Conservation (phyloP, 2,113 vertebrate genomes). For the Ptychochromis oligacanthus region DNA sequence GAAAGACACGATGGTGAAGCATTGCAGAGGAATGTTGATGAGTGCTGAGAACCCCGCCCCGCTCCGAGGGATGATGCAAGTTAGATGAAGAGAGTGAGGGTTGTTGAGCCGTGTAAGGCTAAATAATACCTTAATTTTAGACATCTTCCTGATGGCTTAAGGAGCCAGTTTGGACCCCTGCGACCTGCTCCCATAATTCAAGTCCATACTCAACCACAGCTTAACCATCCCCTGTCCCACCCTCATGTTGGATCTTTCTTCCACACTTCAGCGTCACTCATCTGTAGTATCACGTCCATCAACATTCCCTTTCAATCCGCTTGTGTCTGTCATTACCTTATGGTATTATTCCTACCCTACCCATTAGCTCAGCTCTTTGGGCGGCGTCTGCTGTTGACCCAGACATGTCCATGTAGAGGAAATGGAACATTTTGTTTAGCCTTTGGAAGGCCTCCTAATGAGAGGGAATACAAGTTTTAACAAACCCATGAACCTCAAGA, state of each 20-base stretch:
- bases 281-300: conserved; percentile 60
- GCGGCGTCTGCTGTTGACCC: conserved; percentile 16
- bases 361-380: conserved; percentile 46
- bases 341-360: conserved; percentile 50
- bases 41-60: conserved; percentile 5
- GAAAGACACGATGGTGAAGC: conserved; percentile 30
- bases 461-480: conserved; percentile 22
- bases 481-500: conserved; percentile 30
- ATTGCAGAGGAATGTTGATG: conserved; percentile 44
- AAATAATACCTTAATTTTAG: conserved; percentile 7
- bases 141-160: conserved; percentile 19
- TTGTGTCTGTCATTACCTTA: conserved; percentile 70
- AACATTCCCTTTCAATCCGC: conserved; percentile 63
- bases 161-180: not conserved
- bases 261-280: conserved; percentile 34
- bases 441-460: conserved; percentile 24
- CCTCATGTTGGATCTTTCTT: conserved; percentile 12
- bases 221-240: not conserved
- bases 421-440: conserved; percentile 31
- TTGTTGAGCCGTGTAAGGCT: not conserved
- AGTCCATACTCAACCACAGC: conserved; percentile 33
- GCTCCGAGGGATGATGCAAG: conserved; percentile 61
- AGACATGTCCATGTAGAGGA: conserved; percentile 63
- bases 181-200: not conserved
- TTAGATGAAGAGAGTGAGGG: not conserved